Percentiles rank a stretch among this genome's conserved stretches.
Evolutionary conservation across 1,140 invertebrate genomes (phyloP).

Genomic region (Drosophila hydei): DNA sequence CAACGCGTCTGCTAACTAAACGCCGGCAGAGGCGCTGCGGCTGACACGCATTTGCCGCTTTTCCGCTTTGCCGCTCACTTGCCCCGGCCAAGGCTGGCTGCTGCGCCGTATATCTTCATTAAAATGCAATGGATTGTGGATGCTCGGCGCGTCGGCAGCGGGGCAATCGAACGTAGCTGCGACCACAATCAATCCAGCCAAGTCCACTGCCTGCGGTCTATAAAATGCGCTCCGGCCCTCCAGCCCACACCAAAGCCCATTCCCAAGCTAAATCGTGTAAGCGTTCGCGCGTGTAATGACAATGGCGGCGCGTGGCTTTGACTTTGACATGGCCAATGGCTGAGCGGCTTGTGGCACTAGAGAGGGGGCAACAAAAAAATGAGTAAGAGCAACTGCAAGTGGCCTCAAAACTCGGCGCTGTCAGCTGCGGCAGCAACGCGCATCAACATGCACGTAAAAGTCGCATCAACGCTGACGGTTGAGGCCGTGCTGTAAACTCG

Average conservation of each 20-base stretch:
- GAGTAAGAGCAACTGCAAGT: constrained; percentile 43
- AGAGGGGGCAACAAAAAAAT: constrained; percentile 5
- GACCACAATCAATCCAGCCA: constrained; percentile 37
- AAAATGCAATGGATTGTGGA: constrained; percentile 77
- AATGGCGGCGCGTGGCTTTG: constrained; percentile 77
- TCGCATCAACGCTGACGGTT: constrained; percentile 51
- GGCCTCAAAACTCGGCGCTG: constrained; percentile 51
- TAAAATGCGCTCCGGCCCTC: neutral
- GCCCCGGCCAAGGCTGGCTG: constrained; percentile 14
- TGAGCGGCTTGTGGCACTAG: constrained; percentile 27
- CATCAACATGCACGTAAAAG: constrained; percentile 75
- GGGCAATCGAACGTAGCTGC: constrained; percentile 30
- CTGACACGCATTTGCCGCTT: constrained; percentile 36
- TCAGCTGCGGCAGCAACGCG: constrained; percentile 36
- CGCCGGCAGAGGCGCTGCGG: constrained; percentile 46
- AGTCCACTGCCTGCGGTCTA: constrained; percentile 2
- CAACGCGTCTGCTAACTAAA: constrained; percentile 56
- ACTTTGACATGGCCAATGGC: constrained; percentile 77
- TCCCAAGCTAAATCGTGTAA: constrained; percentile 63
- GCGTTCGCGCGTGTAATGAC: constrained; percentile 78
- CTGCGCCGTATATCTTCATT: constrained; percentile 71
- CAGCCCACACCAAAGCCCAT: neutral
- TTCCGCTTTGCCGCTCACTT: constrained; percentile 5
- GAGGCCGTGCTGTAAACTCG: constrained; percentile 38
- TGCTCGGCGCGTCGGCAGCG: constrained; percentile 29